Base-by-base conservation (phyloP, 2,113 vertebrate species). In the Aegotheles bennettii region DNA sequence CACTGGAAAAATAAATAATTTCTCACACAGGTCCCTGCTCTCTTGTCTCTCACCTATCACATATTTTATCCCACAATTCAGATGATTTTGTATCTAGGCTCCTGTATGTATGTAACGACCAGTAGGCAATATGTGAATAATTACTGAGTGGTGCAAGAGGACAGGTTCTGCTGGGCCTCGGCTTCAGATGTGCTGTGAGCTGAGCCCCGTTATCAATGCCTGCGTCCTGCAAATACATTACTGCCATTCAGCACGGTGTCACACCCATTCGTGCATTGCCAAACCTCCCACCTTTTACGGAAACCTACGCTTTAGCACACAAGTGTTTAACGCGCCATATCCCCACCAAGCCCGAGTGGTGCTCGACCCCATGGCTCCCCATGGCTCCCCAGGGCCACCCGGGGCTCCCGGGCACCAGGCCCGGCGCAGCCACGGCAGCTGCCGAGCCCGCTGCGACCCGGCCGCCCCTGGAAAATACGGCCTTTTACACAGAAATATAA, bases 31-130 rank as follows among this genome's bases (percentile, higher is more conserved):
- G 9, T n/a, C 11, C 13, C 10, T 35, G 16, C n/a, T 61, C 47
- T 67, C 9, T 33, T 75, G 18, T 16, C 25, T 53, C 4, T 48
- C 10, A 33, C 3, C 13, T 21, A 26, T 38, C 24, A 23, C 11
- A 48, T 48, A 20, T 43, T 71, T 87, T 54, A 36, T 31, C 25
- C 63, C 61, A 43, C 15, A 64, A 8, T 53, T 51, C 18, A 23
- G 45, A 42, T 61, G 1, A 48, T 23, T 84, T 50, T 9, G 5
- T 4, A 50, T 9, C 28, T 40, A 12, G 19, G 31, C 50, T 24
- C 8, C 5, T 2, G 2, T 48, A 43, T 5, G 2, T 14, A 25
- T 17, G 1, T 14, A 64, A n/a, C 6, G 48, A 18, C 7, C 6
- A 60, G 51, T 16, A 70, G 13, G 28, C 64, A 63, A 25, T 43